Evolutionary conservation across 1,140 invertebrate genomes (phyloP).

Genomic region (Vanessa tameamea): DNA sequence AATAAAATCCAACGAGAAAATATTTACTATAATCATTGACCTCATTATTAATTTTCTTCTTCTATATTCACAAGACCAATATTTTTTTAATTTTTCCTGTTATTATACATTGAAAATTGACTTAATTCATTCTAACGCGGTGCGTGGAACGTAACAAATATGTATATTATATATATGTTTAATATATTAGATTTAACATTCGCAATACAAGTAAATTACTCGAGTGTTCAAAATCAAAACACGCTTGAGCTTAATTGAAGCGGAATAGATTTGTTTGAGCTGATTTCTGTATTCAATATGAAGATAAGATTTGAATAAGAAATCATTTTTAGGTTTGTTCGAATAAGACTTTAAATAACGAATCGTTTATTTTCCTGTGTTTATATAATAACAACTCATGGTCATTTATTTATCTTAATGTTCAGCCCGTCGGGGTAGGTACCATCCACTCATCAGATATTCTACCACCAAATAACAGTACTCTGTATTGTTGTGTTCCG

Average conservation of each 20-base stretch:
- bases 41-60: no score
- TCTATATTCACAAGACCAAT: not conserved
- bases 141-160: not conserved
- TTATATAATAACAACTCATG: conserved; percentile 9
- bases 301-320: conserved; percentile 29
- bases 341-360: conserved; percentile 24
- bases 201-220: conserved; percentile 24
- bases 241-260: conserved; percentile 35
- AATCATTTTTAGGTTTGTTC: conserved; percentile 22
- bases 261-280: conserved; percentile 35
- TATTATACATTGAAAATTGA: not conserved
- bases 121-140: not conserved
- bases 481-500: no score
- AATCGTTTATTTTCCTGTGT: conserved; percentile 6
- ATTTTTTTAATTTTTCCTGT: not conserved
- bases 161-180: not conserved
- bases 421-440: no score
- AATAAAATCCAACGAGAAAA: no score
- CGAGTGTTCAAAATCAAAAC: conserved; percentile 34
- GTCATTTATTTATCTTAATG: no score
- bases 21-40: no score
- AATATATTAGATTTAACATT: conserved; percentile 7
- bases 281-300: conserved; percentile 39
- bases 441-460: no score
- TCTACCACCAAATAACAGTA: no score